Percentiles rank a stretch among this genome's conserved stretches.
phyloP scores from a whole-genome alignment of 1,140 invertebrate genomes.

The Scaptomyza graminum region DNA sequence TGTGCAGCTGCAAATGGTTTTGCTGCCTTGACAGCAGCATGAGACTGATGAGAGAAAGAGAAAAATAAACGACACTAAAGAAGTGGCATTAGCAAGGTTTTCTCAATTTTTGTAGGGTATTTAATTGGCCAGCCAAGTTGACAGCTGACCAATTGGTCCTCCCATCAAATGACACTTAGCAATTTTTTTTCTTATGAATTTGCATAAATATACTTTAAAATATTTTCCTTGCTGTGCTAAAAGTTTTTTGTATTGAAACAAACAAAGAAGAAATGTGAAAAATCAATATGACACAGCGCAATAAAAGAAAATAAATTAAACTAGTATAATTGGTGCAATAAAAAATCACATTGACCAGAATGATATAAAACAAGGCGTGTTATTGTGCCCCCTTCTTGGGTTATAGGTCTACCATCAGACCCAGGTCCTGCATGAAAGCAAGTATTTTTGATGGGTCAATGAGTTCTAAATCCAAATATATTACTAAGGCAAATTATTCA shows the following conservation, averaged over 20 bases:
- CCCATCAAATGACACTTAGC: background rate
- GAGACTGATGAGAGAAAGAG: constrained; percentile 3
- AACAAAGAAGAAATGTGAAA: constrained; percentile 47
- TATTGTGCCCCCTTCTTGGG: no score
- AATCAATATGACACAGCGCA: constrained; percentile 47
- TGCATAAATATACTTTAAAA: constrained; percentile 59
- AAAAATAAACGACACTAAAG: background rate
- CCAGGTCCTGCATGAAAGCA: no score
- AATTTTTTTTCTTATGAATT: constrained; percentile 32
- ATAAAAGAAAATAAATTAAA: constrained; percentile 61
- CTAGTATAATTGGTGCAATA: background rate
- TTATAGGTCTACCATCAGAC: no score
- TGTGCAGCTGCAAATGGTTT: constrained; percentile 2
- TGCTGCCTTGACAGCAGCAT: background rate
- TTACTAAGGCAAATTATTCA: background rate
- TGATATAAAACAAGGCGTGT: constrained; percentile 4
- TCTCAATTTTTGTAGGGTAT: constrained; percentile 5
- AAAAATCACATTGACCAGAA: background rate
- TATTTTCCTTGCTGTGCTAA: background rate
- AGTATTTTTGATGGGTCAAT: no score
- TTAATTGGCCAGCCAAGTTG: constrained; percentile 17
- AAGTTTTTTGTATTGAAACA: background rate
- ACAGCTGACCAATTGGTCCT: constrained; percentile 15
- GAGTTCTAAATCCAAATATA: no score
- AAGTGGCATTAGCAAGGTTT: constrained; percentile 2